phyloP scores from a whole-genome alignment of 2,113 vertebrate species.

The Hyla sarda region DNA sequence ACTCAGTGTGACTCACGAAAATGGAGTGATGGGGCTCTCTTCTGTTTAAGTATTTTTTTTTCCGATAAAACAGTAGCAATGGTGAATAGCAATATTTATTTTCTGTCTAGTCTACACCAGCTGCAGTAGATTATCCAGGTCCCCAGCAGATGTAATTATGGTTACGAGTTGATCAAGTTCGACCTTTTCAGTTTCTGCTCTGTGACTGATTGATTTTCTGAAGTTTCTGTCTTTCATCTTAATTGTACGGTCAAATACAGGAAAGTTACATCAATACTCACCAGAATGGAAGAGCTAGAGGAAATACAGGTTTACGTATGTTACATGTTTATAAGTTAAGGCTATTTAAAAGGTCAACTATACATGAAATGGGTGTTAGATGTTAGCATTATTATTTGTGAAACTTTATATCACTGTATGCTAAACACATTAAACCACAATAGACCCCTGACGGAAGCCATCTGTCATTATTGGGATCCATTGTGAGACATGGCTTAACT shows the following conservation, averaged over 20 bases:
- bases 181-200: conserved; percentile 28
- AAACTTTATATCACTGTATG: too few species aligned
- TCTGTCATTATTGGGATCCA: too few species aligned
- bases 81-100: neutral
- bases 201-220: conserved; percentile 48
- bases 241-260: conserved; percentile 4
- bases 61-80: neutral
- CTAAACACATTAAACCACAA: too few species aligned
- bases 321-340: neutral
- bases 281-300: neutral
- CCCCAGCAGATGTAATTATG: conserved; percentile 37
- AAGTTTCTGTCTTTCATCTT: conserved; percentile 13
- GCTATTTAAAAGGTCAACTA: neutral
- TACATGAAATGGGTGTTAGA: neutral
- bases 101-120: neutral
- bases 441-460: too few species aligned
- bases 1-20: too few species aligned
- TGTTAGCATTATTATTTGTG: too few species aligned
- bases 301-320: neutral
- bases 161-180: conserved; percentile 44
- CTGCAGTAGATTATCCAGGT: conserved; percentile 1
- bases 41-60: neutral
- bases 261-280: conserved; percentile 6
- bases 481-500: too few species aligned
- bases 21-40: neutral